Conservation (phyloP, 2,113 vertebrate genomes). For the Forbesichthys agassizii region DNA sequence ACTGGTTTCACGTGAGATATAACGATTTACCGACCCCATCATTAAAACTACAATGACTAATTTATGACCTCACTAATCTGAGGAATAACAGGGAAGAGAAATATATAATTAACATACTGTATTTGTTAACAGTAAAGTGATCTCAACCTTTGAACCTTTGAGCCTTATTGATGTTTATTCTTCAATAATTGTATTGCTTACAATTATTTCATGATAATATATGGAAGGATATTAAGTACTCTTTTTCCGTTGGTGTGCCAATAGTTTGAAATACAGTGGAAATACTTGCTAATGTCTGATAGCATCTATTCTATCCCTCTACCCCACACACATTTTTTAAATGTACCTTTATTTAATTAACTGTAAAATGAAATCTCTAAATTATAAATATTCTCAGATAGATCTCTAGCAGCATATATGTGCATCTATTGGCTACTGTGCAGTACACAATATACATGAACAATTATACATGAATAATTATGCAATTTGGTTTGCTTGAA, state of each 20-base stretch:
- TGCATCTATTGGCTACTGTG: background rate
- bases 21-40: slow-evolving; percentile 29
- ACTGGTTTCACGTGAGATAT: background rate
- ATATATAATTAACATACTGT: background rate
- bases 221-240: too few species aligned
- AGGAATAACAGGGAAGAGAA: background rate
- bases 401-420: background rate
- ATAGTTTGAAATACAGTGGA: too few species aligned
- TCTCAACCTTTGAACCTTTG: background rate
- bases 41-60: background rate
- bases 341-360: background rate
- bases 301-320: too few species aligned
- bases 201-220: too few species aligned
- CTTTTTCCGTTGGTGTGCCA: too few species aligned
- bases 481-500: background rate
- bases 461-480: slow-evolving; percentile 8
- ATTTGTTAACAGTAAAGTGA: background rate
- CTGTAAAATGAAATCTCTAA: background rate
- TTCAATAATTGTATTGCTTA: too few species aligned
- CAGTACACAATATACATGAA: background rate
- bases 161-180: background rate
- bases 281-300: too few species aligned
- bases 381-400: background rate
- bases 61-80: slow-evolving; percentile 13
- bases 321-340: too few species aligned